Evolutionary conservation across 2,797 vertebrate species (phyloP).

Genomic region (Pristis pectinata): DNA sequence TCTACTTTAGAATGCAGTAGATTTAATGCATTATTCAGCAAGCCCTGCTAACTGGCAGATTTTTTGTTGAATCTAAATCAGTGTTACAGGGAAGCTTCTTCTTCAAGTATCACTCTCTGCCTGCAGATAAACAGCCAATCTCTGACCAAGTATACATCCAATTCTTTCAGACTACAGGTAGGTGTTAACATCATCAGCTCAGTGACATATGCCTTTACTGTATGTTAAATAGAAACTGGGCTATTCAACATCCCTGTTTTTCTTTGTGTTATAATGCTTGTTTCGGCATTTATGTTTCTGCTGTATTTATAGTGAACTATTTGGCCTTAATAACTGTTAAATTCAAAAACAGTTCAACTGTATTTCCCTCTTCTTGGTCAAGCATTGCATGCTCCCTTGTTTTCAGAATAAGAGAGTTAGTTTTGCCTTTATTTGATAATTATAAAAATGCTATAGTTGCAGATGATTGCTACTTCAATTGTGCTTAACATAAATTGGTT

Average conservation of each 20-base stretch:
- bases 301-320: neutral
- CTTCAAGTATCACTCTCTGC: neutral
- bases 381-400: neutral
- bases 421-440: neutral
- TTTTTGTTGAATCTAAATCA: neutral
- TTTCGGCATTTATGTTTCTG: neutral
- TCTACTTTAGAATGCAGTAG: neutral
- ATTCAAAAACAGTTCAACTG: too few relatives aligned
- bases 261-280: neutral
- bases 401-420: neutral
- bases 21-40: neutral
- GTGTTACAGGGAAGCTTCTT: neutral
- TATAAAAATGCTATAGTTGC: neutral
- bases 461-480: neutral
- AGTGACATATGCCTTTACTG: neutral
- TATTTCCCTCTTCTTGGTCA: neutral
- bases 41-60: neutral
- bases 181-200: neutral
- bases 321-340: too few relatives aligned
- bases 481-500: neutral
- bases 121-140: neutral
- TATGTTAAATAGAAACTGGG: neutral
- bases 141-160: neutral
- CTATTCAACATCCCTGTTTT: neutral
- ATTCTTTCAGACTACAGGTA: neutral